phyloP scores from a whole-genome alignment of 2,888 invertebrate genomes.

The Drosophila testacea region DNA sequence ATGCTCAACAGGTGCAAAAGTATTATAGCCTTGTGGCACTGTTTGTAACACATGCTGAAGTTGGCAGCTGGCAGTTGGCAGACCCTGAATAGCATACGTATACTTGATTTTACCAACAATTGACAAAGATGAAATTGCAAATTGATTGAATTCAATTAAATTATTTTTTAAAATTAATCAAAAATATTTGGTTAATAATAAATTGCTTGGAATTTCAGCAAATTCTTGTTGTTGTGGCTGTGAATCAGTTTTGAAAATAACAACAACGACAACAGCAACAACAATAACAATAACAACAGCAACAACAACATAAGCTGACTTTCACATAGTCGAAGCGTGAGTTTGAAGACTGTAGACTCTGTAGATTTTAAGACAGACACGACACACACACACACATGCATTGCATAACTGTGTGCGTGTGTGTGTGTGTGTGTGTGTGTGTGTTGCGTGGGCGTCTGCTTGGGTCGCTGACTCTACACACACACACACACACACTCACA shows the following conservation, averaged over 20 bases:
- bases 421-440: constrained; percentile 22
- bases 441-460: too few relatives aligned
- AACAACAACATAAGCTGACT: constrained; percentile 26
- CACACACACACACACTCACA: not conserved
- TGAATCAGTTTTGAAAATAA: constrained; percentile 2
- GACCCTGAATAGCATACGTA: too few relatives aligned
- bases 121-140: too few relatives aligned
- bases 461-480: not conserved
- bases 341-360: constrained; percentile 19
- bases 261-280: not conserved
- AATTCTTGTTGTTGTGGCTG: not conserved
- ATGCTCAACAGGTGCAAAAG: not conserved
- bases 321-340: constrained; percentile 50
- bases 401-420: constrained; percentile 34
- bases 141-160: too few relatives aligned
- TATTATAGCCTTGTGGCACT: not conserved
- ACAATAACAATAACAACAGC: constrained; percentile 5
- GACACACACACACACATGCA: constrained; percentile 49
- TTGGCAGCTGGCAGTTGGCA: too few relatives aligned
- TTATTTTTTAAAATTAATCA: too few relatives aligned
- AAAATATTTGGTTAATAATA: too few relatives aligned
- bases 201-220: too few relatives aligned
- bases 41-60: not conserved
- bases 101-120: too few relatives aligned
- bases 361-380: constrained; percentile 12